Evolutionary conservation across 2,797 vertebrate species (phyloP).

Genomic region (Chaunax sp.): DNA sequence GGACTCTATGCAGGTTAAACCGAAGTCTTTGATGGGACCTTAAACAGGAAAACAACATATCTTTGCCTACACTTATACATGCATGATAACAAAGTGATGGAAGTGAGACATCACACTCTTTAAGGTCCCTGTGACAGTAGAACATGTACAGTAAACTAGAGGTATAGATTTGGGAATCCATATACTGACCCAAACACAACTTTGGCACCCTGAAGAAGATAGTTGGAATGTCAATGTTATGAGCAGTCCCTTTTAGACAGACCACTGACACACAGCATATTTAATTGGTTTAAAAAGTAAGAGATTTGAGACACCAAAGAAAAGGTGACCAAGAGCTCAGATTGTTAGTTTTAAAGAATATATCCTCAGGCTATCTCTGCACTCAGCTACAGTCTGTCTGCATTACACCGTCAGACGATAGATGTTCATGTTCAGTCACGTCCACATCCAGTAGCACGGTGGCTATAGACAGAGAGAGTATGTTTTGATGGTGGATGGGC

Average conservation of each 20-base stretch:
- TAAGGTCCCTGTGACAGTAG: conserved; percentile 21
- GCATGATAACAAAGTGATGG: conserved; percentile 2
- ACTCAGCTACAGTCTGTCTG: too few species aligned
- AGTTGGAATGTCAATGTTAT: background rate
- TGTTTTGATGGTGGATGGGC: conserved; percentile 24
- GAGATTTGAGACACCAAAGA: too few species aligned
- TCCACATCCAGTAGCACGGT: too few species aligned
- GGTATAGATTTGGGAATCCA: conserved; percentile 1
- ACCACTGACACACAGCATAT: background rate
- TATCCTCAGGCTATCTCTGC: too few species aligned
- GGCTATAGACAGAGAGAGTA: background rate
- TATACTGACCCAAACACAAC: background rate
- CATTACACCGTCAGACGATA: background rate
- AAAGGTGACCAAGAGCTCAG: too few species aligned
- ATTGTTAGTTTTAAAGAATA: too few species aligned
- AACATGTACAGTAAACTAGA: conserved; percentile 5
- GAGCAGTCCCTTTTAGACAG: background rate
- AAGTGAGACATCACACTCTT: conserved; percentile 17
- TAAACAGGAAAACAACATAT: background rate
- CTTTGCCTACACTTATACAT: background rate
- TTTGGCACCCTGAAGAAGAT: background rate
- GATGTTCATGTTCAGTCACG: too few species aligned
- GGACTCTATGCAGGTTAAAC: background rate
- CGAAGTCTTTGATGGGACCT: background rate
- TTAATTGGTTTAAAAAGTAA: conserved; percentile 7